Evolutionary conservation across 2,888 invertebrate genomes (phyloP).

Genomic region (Protophormia terraenovae): DNA sequence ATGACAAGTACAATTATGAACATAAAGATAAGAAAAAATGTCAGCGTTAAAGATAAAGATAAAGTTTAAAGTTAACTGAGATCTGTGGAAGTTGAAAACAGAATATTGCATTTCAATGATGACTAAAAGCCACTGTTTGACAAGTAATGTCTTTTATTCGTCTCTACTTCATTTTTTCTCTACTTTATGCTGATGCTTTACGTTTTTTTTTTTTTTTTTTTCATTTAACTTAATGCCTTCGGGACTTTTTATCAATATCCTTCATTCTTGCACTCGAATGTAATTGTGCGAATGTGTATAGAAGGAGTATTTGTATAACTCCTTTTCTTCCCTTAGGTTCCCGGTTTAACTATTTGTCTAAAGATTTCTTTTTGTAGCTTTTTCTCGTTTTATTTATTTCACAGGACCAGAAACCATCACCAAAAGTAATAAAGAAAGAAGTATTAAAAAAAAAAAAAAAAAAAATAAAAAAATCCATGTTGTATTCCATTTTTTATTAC

Average conservation of each 20-base stretch:
- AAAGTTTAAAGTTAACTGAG: conserved; percentile 10
- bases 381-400: neutral
- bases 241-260: conserved; percentile 42
- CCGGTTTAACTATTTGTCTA: neutral
- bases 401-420: neutral
- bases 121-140: conserved; percentile 30
- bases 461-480: neutral
- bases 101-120: conserved; percentile 50
- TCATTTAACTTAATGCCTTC: conserved; percentile 44
- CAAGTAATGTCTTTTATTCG: conserved; percentile 14
- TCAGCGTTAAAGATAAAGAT: neutral
- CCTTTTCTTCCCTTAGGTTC: neutral
- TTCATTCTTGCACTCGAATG: conserved; percentile 1
- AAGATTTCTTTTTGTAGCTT: neutral
- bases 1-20: neutral
- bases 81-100: neutral
- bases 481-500: neutral
- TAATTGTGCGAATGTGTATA: neutral
- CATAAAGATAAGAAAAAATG: neutral
- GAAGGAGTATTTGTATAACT: neutral
- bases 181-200: conserved; percentile 36
- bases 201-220: conserved; percentile 21
- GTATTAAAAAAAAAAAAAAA: neutral
- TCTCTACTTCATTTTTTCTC: conserved; percentile 20
- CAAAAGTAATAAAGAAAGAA: conserved; percentile 5